These are phyloP conservation scores for Pituophis catenifer DNA, from an alignment of 2,113 vertebrate genomes.

Conservation along the genomic window DNA sequence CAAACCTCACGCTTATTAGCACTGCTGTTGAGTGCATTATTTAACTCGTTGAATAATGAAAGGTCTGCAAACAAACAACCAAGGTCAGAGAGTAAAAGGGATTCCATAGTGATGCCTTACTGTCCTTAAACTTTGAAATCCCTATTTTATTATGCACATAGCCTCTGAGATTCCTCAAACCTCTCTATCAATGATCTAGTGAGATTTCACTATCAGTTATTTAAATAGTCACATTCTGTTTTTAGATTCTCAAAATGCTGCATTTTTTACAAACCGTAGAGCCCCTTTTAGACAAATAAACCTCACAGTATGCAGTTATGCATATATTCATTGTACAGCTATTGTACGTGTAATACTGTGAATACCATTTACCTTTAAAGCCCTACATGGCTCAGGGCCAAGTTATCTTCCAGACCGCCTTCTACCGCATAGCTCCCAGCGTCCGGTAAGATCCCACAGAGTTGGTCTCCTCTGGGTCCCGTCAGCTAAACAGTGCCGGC, in stretches of 20 bases:
- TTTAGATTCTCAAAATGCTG: neutral
- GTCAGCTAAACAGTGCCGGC: no score
- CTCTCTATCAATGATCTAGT: neutral
- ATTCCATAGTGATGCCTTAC: neutral
- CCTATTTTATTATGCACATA: neutral
- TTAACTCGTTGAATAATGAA: neutral
- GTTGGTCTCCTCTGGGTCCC: no score
- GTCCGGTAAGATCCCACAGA: no score
- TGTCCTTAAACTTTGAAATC: neutral
- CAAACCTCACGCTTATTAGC: neutral
- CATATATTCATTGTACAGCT: neutral
- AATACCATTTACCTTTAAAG: neutral
- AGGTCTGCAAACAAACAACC: neutral
- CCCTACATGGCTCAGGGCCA: no score
- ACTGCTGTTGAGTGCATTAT: neutral
- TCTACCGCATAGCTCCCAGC: no score
- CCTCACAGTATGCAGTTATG: neutral
- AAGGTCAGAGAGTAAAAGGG: neutral
- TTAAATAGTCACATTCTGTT: neutral
- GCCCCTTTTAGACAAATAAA: neutral
- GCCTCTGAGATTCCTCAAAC: neutral
- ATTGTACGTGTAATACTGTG: constrained; percentile 41
- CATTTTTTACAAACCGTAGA: neutral
- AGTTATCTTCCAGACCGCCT: no score
- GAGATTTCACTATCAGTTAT: neutral